Evolutionary conservation across 2,888 invertebrate genomes (phyloP).

Genomic region (Emesis castigata): DNA sequence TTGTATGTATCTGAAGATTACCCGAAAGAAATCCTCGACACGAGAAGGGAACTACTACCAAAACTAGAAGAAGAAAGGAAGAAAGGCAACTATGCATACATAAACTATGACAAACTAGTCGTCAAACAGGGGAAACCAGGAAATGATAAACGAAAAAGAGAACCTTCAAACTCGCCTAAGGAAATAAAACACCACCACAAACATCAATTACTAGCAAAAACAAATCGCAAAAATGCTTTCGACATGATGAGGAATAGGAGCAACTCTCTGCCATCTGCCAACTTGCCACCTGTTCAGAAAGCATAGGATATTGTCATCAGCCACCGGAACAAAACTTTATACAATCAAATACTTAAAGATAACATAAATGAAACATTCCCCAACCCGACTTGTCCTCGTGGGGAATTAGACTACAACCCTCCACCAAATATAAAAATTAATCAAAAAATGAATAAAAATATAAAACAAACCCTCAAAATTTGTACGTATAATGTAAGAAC

Average conservation of each 20-base stretch:
- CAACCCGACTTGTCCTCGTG: slow-evolving; percentile 17
- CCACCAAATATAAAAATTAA: neutral
- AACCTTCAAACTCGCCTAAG: slow-evolving; percentile 24
- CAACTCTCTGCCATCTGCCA: slow-evolving; percentile 19
- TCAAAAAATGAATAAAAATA: neutral
- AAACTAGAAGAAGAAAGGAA: slow-evolving; percentile 25
- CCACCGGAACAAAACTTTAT: slow-evolving; percentile 23
- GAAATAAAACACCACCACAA: slow-evolving; percentile 16
- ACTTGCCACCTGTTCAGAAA: neutral
- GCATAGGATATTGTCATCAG: slow-evolving; percentile 31
- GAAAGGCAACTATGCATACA: slow-evolving; percentile 24
- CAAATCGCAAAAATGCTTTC: slow-evolving; percentile 28
- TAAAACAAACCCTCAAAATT: neutral
- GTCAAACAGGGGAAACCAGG: slow-evolving; percentile 20
- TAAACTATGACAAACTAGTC: slow-evolving; percentile 30
- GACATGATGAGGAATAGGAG: slow-evolving; percentile 32
- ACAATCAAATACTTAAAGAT: neutral
- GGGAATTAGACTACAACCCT: neutral
- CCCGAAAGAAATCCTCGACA: slow-evolving; percentile 18
- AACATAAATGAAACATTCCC: slow-evolving; percentile 29
- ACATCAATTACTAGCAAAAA: slow-evolving; percentile 9
- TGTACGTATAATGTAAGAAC: neutral
- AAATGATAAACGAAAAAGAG: slow-evolving; percentile 31
- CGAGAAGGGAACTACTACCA: slow-evolving; percentile 12
- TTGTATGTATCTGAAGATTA: slow-evolving; percentile 36